A percentile compares a stretch with the other conserved stretches of the same genome.
phyloP scores from a whole-genome alignment of 1,140 invertebrate genomes.

The Drosophila hydei region DNA sequence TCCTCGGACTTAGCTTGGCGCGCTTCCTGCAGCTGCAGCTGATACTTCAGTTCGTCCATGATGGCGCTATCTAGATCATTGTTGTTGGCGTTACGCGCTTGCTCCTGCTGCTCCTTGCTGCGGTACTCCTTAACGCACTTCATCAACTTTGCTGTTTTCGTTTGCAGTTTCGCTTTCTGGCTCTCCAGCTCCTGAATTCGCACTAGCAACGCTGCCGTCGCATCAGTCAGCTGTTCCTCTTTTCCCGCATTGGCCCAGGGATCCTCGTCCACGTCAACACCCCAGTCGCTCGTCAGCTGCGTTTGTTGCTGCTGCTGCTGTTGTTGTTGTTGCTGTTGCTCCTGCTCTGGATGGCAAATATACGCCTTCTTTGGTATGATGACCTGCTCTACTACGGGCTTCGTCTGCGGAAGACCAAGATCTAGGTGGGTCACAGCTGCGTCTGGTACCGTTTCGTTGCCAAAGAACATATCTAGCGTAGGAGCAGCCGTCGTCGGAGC shows the following conservation, averaged over 20 bases:
- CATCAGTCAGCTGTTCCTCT: conserved; percentile 13
- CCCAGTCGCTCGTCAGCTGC: conserved; percentile 85
- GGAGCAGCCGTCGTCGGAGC: conserved; percentile 7
- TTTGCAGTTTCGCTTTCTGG: conserved; percentile 86
- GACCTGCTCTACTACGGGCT: conserved; percentile 83
- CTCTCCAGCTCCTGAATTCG: conserved; percentile 85
- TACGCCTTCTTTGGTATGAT: conserved; percentile 86
- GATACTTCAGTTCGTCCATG: conserved; percentile 89
- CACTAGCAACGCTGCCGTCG: conserved; percentile 78
- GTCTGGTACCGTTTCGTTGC: conserved; percentile 39
- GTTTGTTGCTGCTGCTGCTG: conserved; percentile 4
- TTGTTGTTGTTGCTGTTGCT: conserved; percentile 11
- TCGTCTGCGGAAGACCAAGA: conserved; percentile 46
- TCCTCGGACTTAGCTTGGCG: conserved; percentile 86
- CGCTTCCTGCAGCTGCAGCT: conserved; percentile 88
- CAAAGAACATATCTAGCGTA: conserved; percentile 78
- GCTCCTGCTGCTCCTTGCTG: conserved; percentile 77
- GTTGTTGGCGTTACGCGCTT: conserved; percentile 22
- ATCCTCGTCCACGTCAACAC: conserved; percentile 83
- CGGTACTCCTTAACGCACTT: conserved; percentile 91
- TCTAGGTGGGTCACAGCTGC: conserved; percentile 4
- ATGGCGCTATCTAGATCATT: conserved; percentile 89
- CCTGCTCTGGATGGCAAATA: conserved; percentile 80
- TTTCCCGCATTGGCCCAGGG: conserved; percentile 54
- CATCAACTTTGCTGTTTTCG: conserved; percentile 88